Conservation (phyloP, 2,888 invertebrate species). For the Sinopyrophorus schimmeli region DNA sequence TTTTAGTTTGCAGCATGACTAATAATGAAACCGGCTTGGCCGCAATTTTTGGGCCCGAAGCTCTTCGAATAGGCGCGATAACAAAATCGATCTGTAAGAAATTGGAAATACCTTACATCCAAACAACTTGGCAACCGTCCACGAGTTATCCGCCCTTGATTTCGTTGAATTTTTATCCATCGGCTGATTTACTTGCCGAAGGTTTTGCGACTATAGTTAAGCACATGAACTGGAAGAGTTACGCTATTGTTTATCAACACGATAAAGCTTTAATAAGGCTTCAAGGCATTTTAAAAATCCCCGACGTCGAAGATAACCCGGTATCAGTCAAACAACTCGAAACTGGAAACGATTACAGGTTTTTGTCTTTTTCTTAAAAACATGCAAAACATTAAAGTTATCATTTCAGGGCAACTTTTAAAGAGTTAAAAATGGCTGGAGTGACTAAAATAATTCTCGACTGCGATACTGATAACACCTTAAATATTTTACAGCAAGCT, state of each 20-base stretch:
- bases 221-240: slow-evolving; percentile 74
- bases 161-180: slow-evolving; percentile 70
- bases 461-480: slow-evolving; percentile 67
- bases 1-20: slow-evolving; percentile 34
- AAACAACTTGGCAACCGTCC: slow-evolving; percentile 70
- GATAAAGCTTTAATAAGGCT: slow-evolving; percentile 74
- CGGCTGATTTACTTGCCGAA: slow-evolving; percentile 66
- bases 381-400: not conserved
- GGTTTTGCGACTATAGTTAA: slow-evolving; percentile 69
- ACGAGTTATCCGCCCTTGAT: slow-evolving; percentile 32
- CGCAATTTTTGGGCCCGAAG: slow-evolving; percentile 81
- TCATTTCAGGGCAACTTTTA: slow-evolving; percentile 66
- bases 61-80: slow-evolving; percentile 67
- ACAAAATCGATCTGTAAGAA: slow-evolving; percentile 82
- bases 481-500: slow-evolving; percentile 66
- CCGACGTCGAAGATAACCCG: slow-evolving; percentile 63
- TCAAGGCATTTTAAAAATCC: slow-evolving; percentile 76
- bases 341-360: slow-evolving; percentile 41
- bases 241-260: slow-evolving; percentile 78
- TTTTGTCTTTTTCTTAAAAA: not conserved
- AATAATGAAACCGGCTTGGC: slow-evolving; percentile 61
- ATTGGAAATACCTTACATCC: slow-evolving; percentile 84
- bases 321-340: slow-evolving; percentile 68
- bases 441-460: slow-evolving; percentile 78
- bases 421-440: slow-evolving; percentile 72